Evolutionary conservation across 2,888 invertebrate genomes (phyloP), one percentile per base, ranked within the genome.

Genomic region (Drosophila mayaguana): DNA sequence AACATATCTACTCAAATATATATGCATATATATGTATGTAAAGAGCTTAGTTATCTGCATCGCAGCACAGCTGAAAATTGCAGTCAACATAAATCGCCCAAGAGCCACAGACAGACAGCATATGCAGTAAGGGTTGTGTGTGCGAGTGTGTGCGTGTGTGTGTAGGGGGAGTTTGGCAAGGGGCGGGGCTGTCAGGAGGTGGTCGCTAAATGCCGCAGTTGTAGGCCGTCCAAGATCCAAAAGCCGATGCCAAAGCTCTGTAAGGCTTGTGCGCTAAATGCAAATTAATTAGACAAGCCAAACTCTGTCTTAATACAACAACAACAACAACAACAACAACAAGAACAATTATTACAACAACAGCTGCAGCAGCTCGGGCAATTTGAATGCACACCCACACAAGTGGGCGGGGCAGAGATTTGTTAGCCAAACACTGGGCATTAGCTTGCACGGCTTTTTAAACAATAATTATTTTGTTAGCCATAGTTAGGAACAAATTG

Each of bases 201-300:
- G 63, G 54, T 60, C 67, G 63, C 62, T 51, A 70, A 79, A 70
- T 70, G 70, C 63, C 79, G 75, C 79, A 80, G 75, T 64, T 78
- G 80, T 65, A 51, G 42, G 59, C 61, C 55, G 62, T 50, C 80
- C 69, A 65, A 62, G 59, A 72, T 48, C 51, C 36, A 40, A 76
- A 69, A 76, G 66, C 65, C 67, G 48, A 48, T 64, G 51, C 61
- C 53, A 57, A 57, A 63, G 65, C 61, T 59, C 55, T 71, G 62
- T 64, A 36, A 76, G 59, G 60, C 70, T 70, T 62, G 70, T 72
- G 66, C 62, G 65, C 72, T 78, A 80, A 83, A 78, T 83, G 75
- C 75, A 83, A 83, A 81, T 83, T 83, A 83, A 81, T 81, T 83
- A 83, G 77, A 75, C 68, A 72, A 77, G 68, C 57, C 59, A 62